phyloP scores from a whole-genome alignment of 2,797 vertebrate species.

The Kryptolebias ocellatus region DNA sequence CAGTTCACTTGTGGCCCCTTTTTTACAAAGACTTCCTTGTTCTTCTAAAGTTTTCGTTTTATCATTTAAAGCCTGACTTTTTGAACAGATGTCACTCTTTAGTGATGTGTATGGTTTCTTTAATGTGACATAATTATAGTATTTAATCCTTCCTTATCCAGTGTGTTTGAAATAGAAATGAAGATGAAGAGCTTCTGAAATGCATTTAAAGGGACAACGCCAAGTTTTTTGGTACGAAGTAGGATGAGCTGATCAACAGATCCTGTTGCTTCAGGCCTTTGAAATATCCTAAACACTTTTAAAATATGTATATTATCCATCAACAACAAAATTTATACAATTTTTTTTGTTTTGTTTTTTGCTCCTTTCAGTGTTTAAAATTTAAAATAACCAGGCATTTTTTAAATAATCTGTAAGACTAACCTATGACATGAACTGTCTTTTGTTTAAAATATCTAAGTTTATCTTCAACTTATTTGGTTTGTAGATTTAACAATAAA shows the following conservation, averaged over 20 bases:
- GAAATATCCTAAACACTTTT: too few species aligned
- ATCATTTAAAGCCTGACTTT: conserved; percentile 74
- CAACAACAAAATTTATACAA: too few species aligned
- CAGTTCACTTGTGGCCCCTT: conserved; percentile 69
- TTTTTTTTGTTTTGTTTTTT: too few species aligned
- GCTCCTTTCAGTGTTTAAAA: too few species aligned
- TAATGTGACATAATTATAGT: conserved; percentile 71
- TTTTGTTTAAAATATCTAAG: too few species aligned
- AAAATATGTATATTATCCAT: too few species aligned
- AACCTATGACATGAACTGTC: too few species aligned
- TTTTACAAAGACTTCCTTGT: conserved; percentile 73
- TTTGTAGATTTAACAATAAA: too few species aligned
- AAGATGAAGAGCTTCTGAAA: conserved; percentile 63
- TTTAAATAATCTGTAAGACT: too few species aligned
- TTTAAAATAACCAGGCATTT: too few species aligned
- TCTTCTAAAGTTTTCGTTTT: conserved; percentile 77
- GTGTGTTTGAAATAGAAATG: conserved; percentile 69
- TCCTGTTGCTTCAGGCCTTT: neutral
- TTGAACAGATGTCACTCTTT: conserved; percentile 74
- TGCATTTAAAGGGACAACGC: conserved; percentile 43
- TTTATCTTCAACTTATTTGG: too few species aligned
- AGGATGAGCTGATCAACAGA: neutral
- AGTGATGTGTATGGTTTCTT: conserved; percentile 65
- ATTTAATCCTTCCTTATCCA: conserved; percentile 75
- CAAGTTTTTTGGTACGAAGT: conserved; percentile 14